Base-by-base conservation (phyloP, 2,888 invertebrate species). In the Orthosia gracilis region DNA sequence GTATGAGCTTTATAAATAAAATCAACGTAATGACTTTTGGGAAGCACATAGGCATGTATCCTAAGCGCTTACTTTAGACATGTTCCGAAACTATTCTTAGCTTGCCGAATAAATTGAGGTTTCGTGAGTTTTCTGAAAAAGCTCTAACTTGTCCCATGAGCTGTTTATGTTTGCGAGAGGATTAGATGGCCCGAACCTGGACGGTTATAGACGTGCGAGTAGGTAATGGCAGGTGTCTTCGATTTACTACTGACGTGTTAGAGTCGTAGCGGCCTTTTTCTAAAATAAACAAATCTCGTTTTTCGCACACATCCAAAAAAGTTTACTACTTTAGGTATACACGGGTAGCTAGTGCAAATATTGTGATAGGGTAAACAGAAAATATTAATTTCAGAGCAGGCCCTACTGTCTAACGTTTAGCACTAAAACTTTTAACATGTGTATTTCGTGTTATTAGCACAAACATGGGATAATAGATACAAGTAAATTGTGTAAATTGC, bases 191-290 rank as follows among this genome's bases (percentile, higher is more conserved):
- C 82, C 77, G 63, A 80, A 77, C 85, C 84, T 77, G 69, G 81
- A 76, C 82, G 75, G 85, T 85, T 86, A 85, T 80, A 65, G 82
- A 87, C 82, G 83, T 85, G 9, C 40, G 40, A 40, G 31, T 31
- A 45, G 40, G n/a, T 21, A 54, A 13, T 54, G 13, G 54, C 13
- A 83, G 85, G 87, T 83, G 74, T 78, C 80, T 87, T 84, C 86
- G 84, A 90, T 90, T 89, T 89, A 89, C 88, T 87, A 85, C 84
- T 85, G 86, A 85, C 85, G 80, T 76, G 73, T 72, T 63, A 80
- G 79, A 80, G 84, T 74, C 82, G 67, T 57, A 80, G 69, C 58
- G 76, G 71, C 72, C 73, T 67, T 82, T 85, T 84, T 83, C 69
- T 76, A 80, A 66, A 80, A 84, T 80, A 81, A 76, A 81, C 81